phyloP scores from a whole-genome alignment of 2,113 vertebrate genomes.

The Phoenicopterus ruber region DNA sequence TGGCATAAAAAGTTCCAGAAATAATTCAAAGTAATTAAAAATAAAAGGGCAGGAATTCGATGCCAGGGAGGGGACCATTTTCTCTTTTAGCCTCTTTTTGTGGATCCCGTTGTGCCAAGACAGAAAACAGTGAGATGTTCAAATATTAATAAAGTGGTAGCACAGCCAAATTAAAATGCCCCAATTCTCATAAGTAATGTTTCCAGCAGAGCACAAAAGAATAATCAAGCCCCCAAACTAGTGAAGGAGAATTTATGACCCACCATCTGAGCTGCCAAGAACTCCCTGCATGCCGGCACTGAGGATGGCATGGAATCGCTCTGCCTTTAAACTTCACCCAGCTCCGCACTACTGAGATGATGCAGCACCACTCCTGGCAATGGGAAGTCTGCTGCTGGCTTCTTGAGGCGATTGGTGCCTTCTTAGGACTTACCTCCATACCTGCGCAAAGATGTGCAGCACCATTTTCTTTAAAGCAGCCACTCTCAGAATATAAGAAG shows the following conservation, averaged over 20 bases:
- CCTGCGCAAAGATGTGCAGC: not conserved
- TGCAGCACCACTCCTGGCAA: not conserved
- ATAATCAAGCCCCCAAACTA: constrained; percentile 61
- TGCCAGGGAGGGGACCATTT: constrained; percentile 31
- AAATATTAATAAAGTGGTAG: constrained; percentile 70
- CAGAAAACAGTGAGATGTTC: constrained; percentile 58
- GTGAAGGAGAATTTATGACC: constrained; percentile 62
- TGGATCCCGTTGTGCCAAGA: constrained; percentile 57
- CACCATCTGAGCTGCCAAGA: constrained; percentile 40
- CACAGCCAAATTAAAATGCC: constrained; percentile 66
- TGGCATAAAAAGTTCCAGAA: constrained; percentile 53
- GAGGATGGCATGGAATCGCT: not conserved
- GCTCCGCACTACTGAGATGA: not conserved
- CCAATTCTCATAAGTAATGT: constrained; percentile 71
- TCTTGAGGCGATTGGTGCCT: not conserved
- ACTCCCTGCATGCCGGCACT: not conserved
- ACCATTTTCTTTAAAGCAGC: not conserved
- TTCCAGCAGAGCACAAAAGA: constrained; percentile 58
- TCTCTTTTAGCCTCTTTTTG: constrained; percentile 45
- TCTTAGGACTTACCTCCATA: not conserved
- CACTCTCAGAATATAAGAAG: not conserved
- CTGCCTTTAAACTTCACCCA: not conserved
- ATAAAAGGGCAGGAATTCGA: constrained; percentile 45
- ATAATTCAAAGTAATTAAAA: constrained; percentile 68
- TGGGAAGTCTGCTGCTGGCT: not conserved